phyloP scores from a whole-genome alignment of 2,797 vertebrate species.

The Oryzias dopingdopingensis region DNA sequence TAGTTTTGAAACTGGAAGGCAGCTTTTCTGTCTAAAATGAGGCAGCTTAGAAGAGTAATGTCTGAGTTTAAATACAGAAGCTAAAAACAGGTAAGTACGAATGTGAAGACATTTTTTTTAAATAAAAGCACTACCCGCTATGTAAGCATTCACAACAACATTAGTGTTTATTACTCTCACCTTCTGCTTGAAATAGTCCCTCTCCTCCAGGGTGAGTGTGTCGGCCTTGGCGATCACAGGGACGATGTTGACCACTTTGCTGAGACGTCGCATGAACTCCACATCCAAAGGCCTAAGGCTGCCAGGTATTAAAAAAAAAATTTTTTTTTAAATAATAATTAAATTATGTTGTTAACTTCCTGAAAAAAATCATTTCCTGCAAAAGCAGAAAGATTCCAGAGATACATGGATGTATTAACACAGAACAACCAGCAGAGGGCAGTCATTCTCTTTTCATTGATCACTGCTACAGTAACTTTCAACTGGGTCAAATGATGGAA shows the following conservation, averaged over 20 bases:
- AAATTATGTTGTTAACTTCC: too few species aligned
- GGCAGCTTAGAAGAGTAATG: too few species aligned
- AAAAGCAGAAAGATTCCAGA: too few species aligned
- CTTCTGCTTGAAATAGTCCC: conserved; percentile 91
- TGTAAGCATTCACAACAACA: not conserved
- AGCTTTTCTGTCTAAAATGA: too few species aligned
- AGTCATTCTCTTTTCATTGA: conserved; percentile 17
- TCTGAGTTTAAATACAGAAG: not conserved
- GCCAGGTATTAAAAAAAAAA: not conserved
- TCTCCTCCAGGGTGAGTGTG: conserved; percentile 94
- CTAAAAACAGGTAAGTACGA: not conserved
- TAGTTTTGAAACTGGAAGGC: too few species aligned
- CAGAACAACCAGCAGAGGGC: conserved; percentile 48
- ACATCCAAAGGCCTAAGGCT: conserved; percentile 93
- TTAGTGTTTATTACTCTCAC: conserved; percentile 65
- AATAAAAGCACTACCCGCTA: too few species aligned
- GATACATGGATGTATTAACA: conserved; percentile 14
- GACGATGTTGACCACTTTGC: conserved; percentile 97
- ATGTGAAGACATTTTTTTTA: too few species aligned
- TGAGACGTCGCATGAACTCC: conserved; percentile 96
- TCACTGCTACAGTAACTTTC: too few species aligned
- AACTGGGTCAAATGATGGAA: too few species aligned
- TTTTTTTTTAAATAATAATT: too few species aligned
- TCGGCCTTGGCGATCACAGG: conserved; percentile 96
- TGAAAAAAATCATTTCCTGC: too few species aligned